Percentiles rank a stretch among this genome's conserved stretches.
Evolutionary conservation across 2,113 vertebrate species (phyloP).

Genomic region (Hydrochoerus hydrochaeris): DNA sequence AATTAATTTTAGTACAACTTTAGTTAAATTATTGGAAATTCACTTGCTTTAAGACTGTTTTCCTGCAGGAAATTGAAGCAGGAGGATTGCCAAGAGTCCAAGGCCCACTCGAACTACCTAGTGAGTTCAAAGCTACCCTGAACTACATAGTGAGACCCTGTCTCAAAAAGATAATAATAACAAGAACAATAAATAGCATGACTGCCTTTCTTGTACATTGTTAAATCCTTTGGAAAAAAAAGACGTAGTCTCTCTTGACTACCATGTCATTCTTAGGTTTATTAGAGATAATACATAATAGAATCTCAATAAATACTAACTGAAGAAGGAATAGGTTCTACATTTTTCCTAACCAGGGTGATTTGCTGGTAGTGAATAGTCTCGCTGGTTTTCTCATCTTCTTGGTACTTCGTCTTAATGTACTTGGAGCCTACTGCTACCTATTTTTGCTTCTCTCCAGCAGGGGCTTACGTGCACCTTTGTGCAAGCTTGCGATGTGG

Average conservation of each 20-base stretch:
- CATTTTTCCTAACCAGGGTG: background rate
- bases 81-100: background rate
- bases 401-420: background rate
- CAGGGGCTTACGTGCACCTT: background rate
- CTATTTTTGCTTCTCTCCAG: background rate
- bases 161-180: background rate
- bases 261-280: background rate
- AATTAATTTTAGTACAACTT: background rate
- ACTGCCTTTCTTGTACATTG: background rate
- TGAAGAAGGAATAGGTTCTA: background rate
- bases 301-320: background rate
- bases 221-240: background rate
- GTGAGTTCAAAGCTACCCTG: background rate
- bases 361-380: background rate
- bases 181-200: background rate
- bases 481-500: background rate
- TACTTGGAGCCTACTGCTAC: background rate
- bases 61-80: background rate
- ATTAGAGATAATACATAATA: background rate
- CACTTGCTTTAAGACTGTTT: background rate
- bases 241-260: background rate
- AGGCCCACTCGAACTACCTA: background rate
- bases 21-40: conserved; percentile 6
- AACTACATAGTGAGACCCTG: background rate
- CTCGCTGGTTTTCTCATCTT: background rate